Conservation (phyloP, 2,888 invertebrate species). For the Pristionchus japonicus region DNA sequence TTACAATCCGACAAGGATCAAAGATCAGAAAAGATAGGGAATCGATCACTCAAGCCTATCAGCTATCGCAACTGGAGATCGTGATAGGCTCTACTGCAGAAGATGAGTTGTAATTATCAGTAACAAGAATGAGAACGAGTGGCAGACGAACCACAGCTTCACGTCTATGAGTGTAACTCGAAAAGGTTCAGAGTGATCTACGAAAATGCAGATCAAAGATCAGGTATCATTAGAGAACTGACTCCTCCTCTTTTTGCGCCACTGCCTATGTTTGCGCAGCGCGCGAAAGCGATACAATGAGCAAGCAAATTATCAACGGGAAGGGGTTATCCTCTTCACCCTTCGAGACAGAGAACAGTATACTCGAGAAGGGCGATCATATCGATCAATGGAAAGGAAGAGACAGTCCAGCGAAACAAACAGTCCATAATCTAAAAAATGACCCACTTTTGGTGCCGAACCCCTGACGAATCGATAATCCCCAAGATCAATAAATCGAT, state of each 20-base stretch:
- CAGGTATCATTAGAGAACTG: no score
- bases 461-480: not conserved
- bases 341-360: no score
- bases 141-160: no score
- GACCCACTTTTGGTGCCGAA: not conserved
- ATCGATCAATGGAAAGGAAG: not conserved
- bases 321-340: no score
- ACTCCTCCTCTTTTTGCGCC: not conserved
- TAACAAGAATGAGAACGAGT: not conserved
- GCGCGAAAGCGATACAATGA: conserved; percentile 17
- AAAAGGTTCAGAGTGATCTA: no score
- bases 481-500: not conserved
- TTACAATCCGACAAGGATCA: no score
- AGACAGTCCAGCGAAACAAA: not conserved
- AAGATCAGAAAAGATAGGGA: no score
- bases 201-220: not conserved
- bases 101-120: not conserved
- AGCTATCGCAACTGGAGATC: no score
- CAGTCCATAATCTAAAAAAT: not conserved
- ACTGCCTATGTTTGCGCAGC: not conserved
- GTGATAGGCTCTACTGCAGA: not conserved
- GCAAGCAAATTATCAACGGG: not conserved
- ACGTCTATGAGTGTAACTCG: no score
- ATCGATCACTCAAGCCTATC: no score
- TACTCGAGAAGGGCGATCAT: not conserved